Evolutionary conservation across 2,888 invertebrate species (phyloP).

Genomic region (Archips crataeganus): DNA sequence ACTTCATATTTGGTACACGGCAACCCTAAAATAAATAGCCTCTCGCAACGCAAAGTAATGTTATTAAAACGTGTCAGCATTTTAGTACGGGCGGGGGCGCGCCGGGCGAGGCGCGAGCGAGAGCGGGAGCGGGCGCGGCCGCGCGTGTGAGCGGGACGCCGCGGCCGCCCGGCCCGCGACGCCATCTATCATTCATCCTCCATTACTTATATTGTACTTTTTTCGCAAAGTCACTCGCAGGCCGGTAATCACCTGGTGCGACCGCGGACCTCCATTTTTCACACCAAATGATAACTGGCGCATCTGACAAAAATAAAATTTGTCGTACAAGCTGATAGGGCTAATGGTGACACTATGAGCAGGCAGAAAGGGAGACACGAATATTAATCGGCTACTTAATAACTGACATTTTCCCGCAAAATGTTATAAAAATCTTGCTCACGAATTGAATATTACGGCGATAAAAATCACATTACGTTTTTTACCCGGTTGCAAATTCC

Average conservation of each 20-base stretch:
- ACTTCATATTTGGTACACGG: slow-evolving; percentile 81
- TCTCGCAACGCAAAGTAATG: slow-evolving; percentile 82
- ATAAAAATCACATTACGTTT: background rate
- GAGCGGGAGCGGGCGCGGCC: slow-evolving; percentile 59
- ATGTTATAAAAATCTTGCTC: slow-evolving; percentile 7
- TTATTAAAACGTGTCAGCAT: slow-evolving; percentile 86
- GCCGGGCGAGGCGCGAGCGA: slow-evolving; percentile 47
- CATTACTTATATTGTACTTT: slow-evolving; percentile 86
- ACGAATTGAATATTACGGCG: background rate
- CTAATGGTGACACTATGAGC: slow-evolving; percentile 80
- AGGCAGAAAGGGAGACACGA: slow-evolving; percentile 64
- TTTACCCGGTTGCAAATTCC: background rate
- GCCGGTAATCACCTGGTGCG: slow-evolving; percentile 86
- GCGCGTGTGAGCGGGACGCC: slow-evolving; percentile 57
- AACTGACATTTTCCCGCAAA: slow-evolving; percentile 25
- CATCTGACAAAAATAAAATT: slow-evolving; percentile 85
- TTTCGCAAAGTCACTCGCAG: slow-evolving; percentile 84
- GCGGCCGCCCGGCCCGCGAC: slow-evolving; percentile 54
- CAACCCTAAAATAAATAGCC: slow-evolving; percentile 82
- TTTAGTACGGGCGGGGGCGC: slow-evolving; percentile 65
- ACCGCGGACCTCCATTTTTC: slow-evolving; percentile 82
- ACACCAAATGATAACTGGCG: slow-evolving; percentile 84
- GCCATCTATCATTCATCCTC: slow-evolving; percentile 86
- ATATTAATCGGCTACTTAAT: slow-evolving; percentile 52
- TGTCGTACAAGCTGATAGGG: slow-evolving; percentile 83